Evolutionary conservation across 2,888 invertebrate species (phyloP).

Genomic region (Troglohyphantes excavatus): DNA sequence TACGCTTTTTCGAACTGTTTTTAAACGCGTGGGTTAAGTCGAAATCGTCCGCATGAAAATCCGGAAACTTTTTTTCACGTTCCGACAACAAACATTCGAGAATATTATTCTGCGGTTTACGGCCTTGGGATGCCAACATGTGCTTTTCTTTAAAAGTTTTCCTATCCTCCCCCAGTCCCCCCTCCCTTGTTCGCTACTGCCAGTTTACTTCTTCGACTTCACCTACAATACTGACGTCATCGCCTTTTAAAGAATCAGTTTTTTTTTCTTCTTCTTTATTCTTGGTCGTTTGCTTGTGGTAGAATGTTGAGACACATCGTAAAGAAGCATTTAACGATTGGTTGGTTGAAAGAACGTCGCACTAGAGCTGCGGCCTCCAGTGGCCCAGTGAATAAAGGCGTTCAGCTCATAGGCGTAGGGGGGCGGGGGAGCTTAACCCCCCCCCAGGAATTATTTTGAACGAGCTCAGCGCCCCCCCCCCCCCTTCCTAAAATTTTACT

Average conservation of each 20-base stretch:
- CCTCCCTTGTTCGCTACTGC: slow-evolving; percentile 2
- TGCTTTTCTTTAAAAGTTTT: not conserved
- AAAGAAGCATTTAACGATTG: no score
- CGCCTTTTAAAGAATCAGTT: slow-evolving; percentile 30
- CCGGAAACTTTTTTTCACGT: slow-evolving; percentile 1
- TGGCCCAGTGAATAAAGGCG: no score
- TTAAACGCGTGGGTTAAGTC: slow-evolving; percentile 31
- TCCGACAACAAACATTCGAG: not conserved
- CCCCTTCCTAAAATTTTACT: no score
- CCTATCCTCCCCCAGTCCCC: not conserved
- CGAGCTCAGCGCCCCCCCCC: no score
- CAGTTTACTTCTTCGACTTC: not conserved
- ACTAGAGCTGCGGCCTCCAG: no score
- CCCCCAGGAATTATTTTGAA: no score
- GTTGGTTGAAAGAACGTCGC: no score
- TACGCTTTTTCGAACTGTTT: not conserved
- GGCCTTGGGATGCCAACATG: slow-evolving; percentile 20
- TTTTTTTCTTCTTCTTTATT: not conserved
- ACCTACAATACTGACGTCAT: slow-evolving; percentile 63
- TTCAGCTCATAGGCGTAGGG: no score
- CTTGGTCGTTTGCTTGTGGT: not conserved
- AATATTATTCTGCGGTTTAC: slow-evolving; percentile 22
- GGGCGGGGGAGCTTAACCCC: no score
- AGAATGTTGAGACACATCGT: not conserved
- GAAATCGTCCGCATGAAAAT: not conserved